Evolutionary conservation across 2,888 invertebrate species (phyloP).

Genomic region (Salpingus planirostris): DNA sequence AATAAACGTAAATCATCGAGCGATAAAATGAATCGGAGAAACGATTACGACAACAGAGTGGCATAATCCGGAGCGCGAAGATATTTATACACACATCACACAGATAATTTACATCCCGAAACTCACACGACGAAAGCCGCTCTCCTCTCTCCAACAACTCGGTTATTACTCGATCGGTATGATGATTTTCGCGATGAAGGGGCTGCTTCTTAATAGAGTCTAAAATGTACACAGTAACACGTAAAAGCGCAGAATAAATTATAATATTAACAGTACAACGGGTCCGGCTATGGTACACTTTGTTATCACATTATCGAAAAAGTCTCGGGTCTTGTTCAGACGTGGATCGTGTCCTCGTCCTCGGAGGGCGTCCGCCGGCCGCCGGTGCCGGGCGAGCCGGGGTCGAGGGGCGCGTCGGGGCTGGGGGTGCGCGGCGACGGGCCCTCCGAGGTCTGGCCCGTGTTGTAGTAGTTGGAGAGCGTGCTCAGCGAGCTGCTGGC

Average conservation of each 20-base stretch:
- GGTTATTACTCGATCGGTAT: neutral
- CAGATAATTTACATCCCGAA: too few relatives aligned
- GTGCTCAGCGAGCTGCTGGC: constrained; percentile 57
- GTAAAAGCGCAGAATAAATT: constrained; percentile 38
- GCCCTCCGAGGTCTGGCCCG: constrained; percentile 47
- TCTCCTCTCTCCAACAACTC: too few relatives aligned
- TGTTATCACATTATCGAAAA: constrained; percentile 34
- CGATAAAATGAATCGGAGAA: constrained; percentile 24
- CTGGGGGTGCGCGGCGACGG: constrained; percentile 43
- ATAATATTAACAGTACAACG: too few relatives aligned
- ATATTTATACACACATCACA: constrained; percentile 17
- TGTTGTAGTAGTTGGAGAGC: constrained; percentile 49
- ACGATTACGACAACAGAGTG: constrained; percentile 24
- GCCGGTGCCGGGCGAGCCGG: constrained; percentile 50
- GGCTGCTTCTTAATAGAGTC: too few relatives aligned
- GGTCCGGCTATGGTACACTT: constrained; percentile 33
- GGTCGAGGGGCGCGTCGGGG: constrained; percentile 51
- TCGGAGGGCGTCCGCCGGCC: constrained; percentile 44
- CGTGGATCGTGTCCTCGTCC: constrained; percentile 56
- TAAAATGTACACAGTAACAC: constrained; percentile 30
- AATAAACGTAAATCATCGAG: constrained; percentile 30
- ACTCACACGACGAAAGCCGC: too few relatives aligned
- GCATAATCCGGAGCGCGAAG: constrained; percentile 23
- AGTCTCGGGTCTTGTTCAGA: constrained; percentile 34
- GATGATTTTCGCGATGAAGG: neutral